phyloP scores from a whole-genome alignment of 2,113 vertebrate genomes.

The Turdus rufiventris region DNA sequence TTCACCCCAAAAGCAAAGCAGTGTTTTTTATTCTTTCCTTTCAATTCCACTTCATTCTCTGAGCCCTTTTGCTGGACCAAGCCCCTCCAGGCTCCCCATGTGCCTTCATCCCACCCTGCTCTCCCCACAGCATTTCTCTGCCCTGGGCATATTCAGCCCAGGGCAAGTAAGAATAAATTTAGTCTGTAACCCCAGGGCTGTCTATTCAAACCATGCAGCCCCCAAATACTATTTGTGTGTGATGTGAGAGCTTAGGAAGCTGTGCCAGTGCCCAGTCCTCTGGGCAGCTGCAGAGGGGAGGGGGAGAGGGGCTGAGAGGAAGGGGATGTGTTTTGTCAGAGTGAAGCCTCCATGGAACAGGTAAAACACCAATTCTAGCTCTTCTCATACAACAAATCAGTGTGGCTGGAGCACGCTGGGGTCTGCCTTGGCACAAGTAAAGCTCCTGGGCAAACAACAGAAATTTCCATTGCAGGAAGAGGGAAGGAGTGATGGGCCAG shows the following conservation, averaged over 20 bases:
- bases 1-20: neutral
- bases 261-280: neutral
- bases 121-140: neutral
- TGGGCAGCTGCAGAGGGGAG: neutral
- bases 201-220: neutral
- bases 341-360: neutral
- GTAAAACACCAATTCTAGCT: neutral
- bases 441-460: rapidly evolving
- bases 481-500: neutral
- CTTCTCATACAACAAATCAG: rapidly evolving
- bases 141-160: neutral
- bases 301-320: neutral
- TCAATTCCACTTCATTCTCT: neutral
- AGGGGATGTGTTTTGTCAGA: neutral
- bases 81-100: neutral
- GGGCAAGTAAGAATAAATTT: neutral
- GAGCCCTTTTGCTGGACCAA: neutral
- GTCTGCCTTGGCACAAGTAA: rapidly evolving
- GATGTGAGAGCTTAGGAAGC: neutral
- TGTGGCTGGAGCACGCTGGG: neutral
- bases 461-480: neutral
- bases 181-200: neutral
- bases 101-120: rapidly evolving
- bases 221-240: rapidly evolving
- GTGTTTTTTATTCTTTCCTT: neutral